Evolutionary conservation across 1,140 invertebrate genomes (phyloP).

Genomic region (Andricus grossulariae): DNA sequence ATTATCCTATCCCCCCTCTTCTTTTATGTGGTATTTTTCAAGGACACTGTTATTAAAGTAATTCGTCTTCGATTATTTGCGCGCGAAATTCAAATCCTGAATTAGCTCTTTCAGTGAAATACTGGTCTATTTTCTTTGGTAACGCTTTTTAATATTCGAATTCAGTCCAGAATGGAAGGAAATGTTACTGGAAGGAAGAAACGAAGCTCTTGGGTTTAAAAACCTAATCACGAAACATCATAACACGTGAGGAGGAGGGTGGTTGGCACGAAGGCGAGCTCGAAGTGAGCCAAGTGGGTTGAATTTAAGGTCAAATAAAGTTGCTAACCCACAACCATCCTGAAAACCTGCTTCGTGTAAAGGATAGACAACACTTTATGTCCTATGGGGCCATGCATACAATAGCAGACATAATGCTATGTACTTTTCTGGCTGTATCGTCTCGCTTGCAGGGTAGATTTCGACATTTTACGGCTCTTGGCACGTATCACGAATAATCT

Average conservation of each 20-base stretch:
- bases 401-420: constrained; percentile 31
- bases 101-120: background rate
- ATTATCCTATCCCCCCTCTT: no score
- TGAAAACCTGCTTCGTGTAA: constrained; percentile 29
- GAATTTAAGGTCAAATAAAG: constrained; percentile 56
- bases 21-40: no score
- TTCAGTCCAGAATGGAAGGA: background rate
- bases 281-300: constrained; percentile 46
- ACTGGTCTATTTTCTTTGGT: background rate
- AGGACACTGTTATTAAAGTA: no score
- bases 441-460: background rate
- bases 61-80: no score
- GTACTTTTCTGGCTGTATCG: constrained; percentile 3
- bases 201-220: constrained; percentile 10
- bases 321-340: constrained; percentile 36
- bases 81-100: background rate
- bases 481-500: constrained; percentile 27
- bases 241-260: constrained; percentile 14
- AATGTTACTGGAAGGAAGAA: background rate
- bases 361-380: constrained; percentile 31
- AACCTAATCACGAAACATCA: constrained; percentile 28
- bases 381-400: constrained; percentile 32
- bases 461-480: constrained; percentile 23
- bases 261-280: constrained; percentile 38
- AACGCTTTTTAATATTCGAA: background rate